Base-by-base conservation (phyloP, 2,113 vertebrate species). In the Megaceryle torquata region DNA sequence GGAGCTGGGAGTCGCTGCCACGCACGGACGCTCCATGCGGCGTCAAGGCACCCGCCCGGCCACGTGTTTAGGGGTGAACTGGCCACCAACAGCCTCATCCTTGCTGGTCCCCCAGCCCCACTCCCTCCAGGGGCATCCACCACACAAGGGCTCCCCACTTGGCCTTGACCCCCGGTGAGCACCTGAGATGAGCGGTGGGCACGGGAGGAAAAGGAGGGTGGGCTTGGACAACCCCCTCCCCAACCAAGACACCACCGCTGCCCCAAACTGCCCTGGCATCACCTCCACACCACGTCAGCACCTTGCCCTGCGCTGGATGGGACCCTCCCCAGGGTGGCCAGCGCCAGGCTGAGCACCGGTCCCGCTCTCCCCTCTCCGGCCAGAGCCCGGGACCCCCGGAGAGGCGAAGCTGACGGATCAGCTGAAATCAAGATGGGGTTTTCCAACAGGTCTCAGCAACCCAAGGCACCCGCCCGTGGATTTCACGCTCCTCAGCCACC, bases 91-190 rank as follows among this genome's bases (percentile, higher is more conserved):
- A 9, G 50, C 50, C 24, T 51, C 50, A 51, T 51, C 50, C 44
- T 3, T 37, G 51, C 16, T 0, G 12, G n/a, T 67, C 60, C 25
- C 17, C 60, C 29, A 9, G 1, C 28, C n/a, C 1, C 0, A 8
- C 7, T 14, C 10, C 18, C 21, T 13, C 17, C 50, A 25, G 41
- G 43, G 44, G 3, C 33, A 53, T 1, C 18, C 2, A 3, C 28
- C 20, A 63, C 28, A 6, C 0, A 19, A 19, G 22, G 69, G 54
- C 33, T 46, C 63, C 63, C 48, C 1, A 2, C 39, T 26, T 4
- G 10, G 35, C 13, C 15, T 13, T 5, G 7, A 13, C 16, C 24
- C 68, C 22, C 1, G 2, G 19, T 1, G 26, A 48, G 17, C 24
- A 4, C 4, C 51, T 1, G 0, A 2, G 28, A 72, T 2, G 41